Base-by-base conservation (phyloP, 1,140 invertebrate genomes). In the Psix sp. region DNA sequence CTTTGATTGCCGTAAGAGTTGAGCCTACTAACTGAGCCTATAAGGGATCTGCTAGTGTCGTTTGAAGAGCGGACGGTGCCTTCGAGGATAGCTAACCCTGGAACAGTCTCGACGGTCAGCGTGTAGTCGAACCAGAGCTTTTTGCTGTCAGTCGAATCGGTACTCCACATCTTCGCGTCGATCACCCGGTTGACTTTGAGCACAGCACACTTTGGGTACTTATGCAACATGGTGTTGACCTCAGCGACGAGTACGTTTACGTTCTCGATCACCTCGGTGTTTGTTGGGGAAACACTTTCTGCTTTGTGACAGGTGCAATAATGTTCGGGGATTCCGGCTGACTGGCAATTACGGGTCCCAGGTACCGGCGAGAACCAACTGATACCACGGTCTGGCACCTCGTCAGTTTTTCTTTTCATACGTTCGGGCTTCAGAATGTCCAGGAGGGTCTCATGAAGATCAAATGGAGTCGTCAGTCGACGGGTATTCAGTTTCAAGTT, bases 1-100 rank as follows among this genome's bases (percentile, higher is more conserved):
- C 94, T 94, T 82, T 95, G 93, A 52, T 90, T 90, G 3, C 92
- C 93, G 73, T 95, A 95, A n/a, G 92, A 79, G 82, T 95, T 95
- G n/a, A 95, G 88, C 16, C 94, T 88, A 77, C 94, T 95, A 15
- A 95, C 88, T 1, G 91, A 90, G 1, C 93, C 93, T 0, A 85
- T 46, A 5, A 86, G 0, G 5, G 35, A 65, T 2, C 9, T 15
- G 10, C 52, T 48, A 0, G 54, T 78, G 4, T 86, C 80, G 3
- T 77, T 80, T 52, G 72, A 67, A 3, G 82, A 73, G 0, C 88
- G 87, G 0, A 94, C 84, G 0, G 93, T 94, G 0, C 90, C 92
- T 82, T 95, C 94, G 76, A 95, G 95, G n/a, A 93, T 83, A 0
- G 89, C 94, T 11, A 89, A 83, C 2, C 94, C 91, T 0, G 94